These are phyloP conservation scores for Hippocampus mohnikei DNA, from an alignment of 2,113 vertebrate species.

Conservation along the genomic window DNA sequence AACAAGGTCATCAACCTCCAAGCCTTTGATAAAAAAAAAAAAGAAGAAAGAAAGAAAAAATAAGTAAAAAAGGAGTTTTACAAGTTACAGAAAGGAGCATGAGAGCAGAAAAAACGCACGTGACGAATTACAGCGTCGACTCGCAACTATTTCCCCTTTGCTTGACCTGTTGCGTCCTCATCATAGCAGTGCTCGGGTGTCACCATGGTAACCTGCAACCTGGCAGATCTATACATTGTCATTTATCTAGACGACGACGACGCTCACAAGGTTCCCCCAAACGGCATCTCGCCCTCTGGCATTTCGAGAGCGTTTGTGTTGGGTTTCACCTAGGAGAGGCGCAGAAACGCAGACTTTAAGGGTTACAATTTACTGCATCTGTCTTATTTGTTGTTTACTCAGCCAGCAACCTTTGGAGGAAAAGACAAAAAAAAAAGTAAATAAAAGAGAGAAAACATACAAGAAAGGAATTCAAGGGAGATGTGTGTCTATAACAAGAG, in stretches of 20 bases:
- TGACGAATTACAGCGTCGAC: neutral
- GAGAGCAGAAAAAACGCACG: neutral
- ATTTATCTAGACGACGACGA: conserved; percentile 45
- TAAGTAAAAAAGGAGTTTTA: too few species aligned
- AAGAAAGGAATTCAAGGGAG: conserved; percentile 8
- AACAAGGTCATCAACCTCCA: too few species aligned
- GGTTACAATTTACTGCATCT: conserved; percentile 62
- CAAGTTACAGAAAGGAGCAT: too few species aligned
- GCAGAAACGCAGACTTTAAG: conserved; percentile 54
- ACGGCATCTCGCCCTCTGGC: conserved; percentile 21
- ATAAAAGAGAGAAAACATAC: conserved; percentile 1
- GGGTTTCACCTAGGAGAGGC: conserved; percentile 62
- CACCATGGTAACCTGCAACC: conserved; percentile 47
- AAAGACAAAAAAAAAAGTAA: neutral
- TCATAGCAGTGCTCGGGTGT: conserved; percentile 18
- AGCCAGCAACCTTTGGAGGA: conserved; percentile 24
- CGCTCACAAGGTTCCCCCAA: conserved; percentile 21
- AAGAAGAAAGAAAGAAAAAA: too few species aligned
- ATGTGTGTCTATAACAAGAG: neutral
- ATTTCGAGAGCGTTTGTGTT: conserved; percentile 38
- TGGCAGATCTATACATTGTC: conserved; percentile 37
- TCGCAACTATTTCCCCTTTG: neutral
- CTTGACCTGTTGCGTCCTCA: conserved; percentile 28
- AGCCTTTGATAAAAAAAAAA: too few species aligned
- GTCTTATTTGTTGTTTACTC: conserved; percentile 57